phyloP scores from a whole-genome alignment of 2,888 invertebrate genomes.

The Apotomis turbidana region DNA sequence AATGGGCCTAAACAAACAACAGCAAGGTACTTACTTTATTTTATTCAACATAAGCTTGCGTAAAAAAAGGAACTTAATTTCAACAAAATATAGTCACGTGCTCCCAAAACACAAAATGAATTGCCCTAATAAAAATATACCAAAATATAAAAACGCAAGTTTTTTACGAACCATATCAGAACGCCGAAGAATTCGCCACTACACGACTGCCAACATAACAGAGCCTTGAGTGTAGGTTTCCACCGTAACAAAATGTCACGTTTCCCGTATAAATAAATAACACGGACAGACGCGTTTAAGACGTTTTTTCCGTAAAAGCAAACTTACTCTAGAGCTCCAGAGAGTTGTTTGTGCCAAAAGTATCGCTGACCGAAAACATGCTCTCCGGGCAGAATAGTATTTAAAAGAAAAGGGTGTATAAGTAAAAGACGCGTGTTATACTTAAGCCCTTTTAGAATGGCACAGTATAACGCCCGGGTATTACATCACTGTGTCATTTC shows the following conservation, averaged over 20 bases:
- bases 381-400: conserved; percentile 26
- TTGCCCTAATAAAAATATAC: conserved; percentile 6
- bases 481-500: conserved; percentile 34
- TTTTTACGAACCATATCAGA: conserved; percentile 25
- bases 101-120: not conserved
- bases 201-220: conserved; percentile 42
- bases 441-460: conserved; percentile 6
- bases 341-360: conserved; percentile 43
- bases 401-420: not conserved
- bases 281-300: no score
- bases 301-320: no score
- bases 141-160: conserved; percentile 1
- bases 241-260: no score
- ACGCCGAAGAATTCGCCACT: conserved; percentile 38
- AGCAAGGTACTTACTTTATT: no score
- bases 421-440: not conserved
- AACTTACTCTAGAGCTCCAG: no score
- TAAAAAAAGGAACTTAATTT: no score
- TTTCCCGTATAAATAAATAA: no score
- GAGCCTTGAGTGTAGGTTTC: not conserved
- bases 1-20: no score
- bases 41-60: no score
- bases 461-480: conserved; percentile 6
- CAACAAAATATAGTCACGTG: no score
- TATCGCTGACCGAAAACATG: conserved; percentile 45